A percentile compares a stretch with the other conserved stretches of the same genome.
phyloP scores from a whole-genome alignment of 2,797 vertebrate species.

The Antennarius maculatus region DNA sequence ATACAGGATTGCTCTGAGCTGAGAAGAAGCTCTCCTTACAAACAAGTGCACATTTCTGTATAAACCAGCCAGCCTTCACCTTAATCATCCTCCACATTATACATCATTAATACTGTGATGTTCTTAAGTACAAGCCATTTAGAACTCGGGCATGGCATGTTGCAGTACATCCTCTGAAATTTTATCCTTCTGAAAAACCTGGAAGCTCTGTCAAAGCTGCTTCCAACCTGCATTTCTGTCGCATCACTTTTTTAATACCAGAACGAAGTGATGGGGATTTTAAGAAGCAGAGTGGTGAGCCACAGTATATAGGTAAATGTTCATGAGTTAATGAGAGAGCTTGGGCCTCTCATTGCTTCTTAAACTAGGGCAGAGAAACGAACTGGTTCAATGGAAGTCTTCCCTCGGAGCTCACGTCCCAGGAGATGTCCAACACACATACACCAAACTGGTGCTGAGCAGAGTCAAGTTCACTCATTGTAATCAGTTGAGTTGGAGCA shows the following conservation, averaged over 20 bases:
- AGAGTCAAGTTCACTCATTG: slow-evolving; percentile 31
- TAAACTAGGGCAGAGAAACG: slow-evolving; percentile 66
- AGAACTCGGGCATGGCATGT: slow-evolving; percentile 56
- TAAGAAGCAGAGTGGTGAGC: slow-evolving; percentile 73
- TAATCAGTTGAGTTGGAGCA: slow-evolving; percentile 30
- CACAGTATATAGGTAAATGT: slow-evolving; percentile 65
- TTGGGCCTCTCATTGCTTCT: slow-evolving; percentile 49
- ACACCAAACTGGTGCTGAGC: slow-evolving; percentile 42
- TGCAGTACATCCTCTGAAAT: slow-evolving; percentile 55
- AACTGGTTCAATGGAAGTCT: slow-evolving; percentile 53
- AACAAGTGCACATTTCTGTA: slow-evolving; percentile 64
- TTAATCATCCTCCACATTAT: slow-evolving; percentile 66
- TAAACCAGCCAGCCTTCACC: slow-evolving; percentile 63
- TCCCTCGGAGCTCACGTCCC: slow-evolving; percentile 60
- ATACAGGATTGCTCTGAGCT: slow-evolving; percentile 44
- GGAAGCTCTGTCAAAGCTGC: slow-evolving; percentile 70
- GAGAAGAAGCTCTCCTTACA: slow-evolving; percentile 61
- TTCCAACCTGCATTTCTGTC: slow-evolving; percentile 72
- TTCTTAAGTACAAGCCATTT: slow-evolving; percentile 70
- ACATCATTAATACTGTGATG: slow-evolving; percentile 71
- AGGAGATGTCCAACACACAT: slow-evolving; percentile 52
- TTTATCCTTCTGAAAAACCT: slow-evolving; percentile 56
- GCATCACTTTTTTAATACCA: slow-evolving; percentile 61
- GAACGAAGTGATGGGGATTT: slow-evolving; percentile 68
- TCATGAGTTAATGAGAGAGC: slow-evolving; percentile 74